Percentiles rank a stretch among this genome's conserved stretches.
Conservation (phyloP, 2,797 vertebrate species). For the Bovichtus variegatus region DNA sequence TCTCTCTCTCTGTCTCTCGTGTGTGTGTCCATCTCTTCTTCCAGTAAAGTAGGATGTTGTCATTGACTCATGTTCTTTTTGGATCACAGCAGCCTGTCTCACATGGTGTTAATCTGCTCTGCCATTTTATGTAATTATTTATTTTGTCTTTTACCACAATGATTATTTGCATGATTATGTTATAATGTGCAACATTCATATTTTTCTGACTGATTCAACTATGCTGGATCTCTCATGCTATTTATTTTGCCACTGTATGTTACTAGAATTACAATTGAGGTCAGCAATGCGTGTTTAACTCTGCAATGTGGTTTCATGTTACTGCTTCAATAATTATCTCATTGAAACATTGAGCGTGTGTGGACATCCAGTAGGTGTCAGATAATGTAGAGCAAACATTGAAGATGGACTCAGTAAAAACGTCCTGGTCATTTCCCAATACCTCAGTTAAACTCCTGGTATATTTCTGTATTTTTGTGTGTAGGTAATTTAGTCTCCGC, state of each 20-base stretch:
- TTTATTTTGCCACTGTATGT: slow-evolving; percentile 12
- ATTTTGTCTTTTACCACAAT: slow-evolving; percentile 29
- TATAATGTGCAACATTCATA: slow-evolving; percentile 5
- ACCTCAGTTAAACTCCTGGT: background rate
- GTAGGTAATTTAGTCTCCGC: background rate
- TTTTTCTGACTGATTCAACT: slow-evolving; percentile 7
- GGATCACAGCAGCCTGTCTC: slow-evolving; percentile 36
- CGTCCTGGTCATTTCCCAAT: background rate
- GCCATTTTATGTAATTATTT: slow-evolving; percentile 25
- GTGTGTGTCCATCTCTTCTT: background rate
- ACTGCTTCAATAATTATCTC: background rate
- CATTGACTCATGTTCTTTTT: slow-evolving; percentile 29
- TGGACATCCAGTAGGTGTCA: slow-evolving; percentile 67
- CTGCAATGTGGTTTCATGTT: background rate
- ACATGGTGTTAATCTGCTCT: slow-evolving; percentile 29
- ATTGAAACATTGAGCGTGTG: background rate
- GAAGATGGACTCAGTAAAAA: background rate
- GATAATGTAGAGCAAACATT: slow-evolving; percentile 54
- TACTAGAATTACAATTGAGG: background rate
- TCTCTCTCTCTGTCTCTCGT: no score
- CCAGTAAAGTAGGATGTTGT: no score
- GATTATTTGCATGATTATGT: slow-evolving; percentile 6
- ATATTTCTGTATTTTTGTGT: background rate
- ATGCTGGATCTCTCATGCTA: background rate
- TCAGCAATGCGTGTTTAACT: background rate